These are phyloP conservation scores for Acleris cristana DNA, from an alignment of 2,888 invertebrate genomes.

Conservation along the genomic window DNA sequence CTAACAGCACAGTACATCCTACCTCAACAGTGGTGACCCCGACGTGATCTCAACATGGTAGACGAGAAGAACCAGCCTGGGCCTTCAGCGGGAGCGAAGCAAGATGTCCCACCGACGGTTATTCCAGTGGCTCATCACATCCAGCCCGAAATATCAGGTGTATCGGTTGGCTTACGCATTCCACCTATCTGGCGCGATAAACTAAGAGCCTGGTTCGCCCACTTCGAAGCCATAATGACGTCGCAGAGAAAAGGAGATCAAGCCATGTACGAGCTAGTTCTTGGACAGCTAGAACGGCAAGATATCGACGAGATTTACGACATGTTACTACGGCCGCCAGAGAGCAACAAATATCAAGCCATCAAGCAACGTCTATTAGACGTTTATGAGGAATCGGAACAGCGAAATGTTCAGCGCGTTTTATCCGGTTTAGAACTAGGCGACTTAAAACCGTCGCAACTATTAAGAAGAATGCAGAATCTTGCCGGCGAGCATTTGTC, in stretches of 20 bases:
- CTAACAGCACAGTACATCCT: too few species aligned
- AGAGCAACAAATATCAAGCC: background rate
- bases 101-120: too few species aligned
- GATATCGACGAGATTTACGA: background rate
- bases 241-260: constrained; percentile 2
- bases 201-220: background rate
- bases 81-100: too few species aligned
- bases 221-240: background rate
- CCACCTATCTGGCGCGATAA: background rate
- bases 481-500: constrained; percentile 6
- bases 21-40: too few species aligned
- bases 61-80: too few species aligned
- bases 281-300: constrained; percentile 2
- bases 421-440: background rate
- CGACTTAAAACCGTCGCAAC: constrained; percentile 5
- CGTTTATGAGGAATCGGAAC: constrained; percentile 5
- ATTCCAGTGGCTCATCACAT: too few species aligned
- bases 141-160: too few species aligned
- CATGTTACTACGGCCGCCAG: background rate
- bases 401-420: background rate
- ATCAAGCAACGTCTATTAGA: background rate
- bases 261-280: constrained; percentile 3
- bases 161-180: too few species aligned
- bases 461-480: constrained; percentile 9
- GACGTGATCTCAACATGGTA: too few species aligned